Base-by-base conservation (phyloP, 2,888 invertebrate species). In the Drosophila vallismaia region DNA sequence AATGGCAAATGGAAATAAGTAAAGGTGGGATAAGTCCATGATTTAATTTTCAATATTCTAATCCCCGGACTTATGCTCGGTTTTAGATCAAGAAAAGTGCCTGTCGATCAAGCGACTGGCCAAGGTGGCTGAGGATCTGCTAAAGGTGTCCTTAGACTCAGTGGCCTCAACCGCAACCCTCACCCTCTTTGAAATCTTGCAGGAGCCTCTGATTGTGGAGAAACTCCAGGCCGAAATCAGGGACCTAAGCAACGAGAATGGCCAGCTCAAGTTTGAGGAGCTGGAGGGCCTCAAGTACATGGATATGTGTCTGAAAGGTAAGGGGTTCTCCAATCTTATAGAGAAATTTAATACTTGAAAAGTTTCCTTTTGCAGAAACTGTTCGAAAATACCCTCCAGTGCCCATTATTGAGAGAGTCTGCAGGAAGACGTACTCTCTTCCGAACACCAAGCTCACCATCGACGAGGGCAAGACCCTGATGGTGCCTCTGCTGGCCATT, bases 301-400 rank as follows among this genome's bases (percentile, higher is more conserved):
- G 82, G 92, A 92, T 53, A 84, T 90, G 72, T 92, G 92, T 60
- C 66, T 92, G 0, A 87, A 87, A 77, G 92, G 92, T 92, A 62
- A 71, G 73, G 9, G 8, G 2, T 9, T 3, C 9, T 24, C 24
- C 10, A 7, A 9, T n/a, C 3, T 2, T 4, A 5, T 6, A 1
- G 7, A 24, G 33, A 10, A 10, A 1, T 2, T 12, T 12, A 24
- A 31, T 19, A 9, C 12, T 0, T 7, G 0, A 2, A 2, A 31
- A 12, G 19, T n/a, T 8, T 29, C 7, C 5, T 14, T 9, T 29
- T 38, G 0, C 54, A 91, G 92, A 92, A 79, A 90, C 91, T 0
- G 49, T 92, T 1, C 88, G 93, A 38, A 91, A 92, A 62, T 92
- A 92, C 71, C 92, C 93, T 1, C 91, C 91, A 1, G 82, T 92